A percentile compares a stretch with the other conserved stretches of the same genome.
These are phyloP conservation scores for Dicyrtomina minuta DNA, from an alignment of 2,888 invertebrate genomes.

Conservation along the genomic window DNA sequence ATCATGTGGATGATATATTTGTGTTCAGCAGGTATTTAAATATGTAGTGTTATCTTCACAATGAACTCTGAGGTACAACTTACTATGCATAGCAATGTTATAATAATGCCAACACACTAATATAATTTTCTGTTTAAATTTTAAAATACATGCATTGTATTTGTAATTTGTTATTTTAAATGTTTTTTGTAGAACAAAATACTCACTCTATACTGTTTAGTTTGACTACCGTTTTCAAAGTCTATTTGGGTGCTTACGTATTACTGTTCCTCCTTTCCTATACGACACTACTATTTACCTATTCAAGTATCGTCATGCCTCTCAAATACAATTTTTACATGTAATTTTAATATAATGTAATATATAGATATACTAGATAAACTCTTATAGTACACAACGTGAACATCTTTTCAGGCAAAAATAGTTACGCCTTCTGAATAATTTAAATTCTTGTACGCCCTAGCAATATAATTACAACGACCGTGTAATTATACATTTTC, in stretches of 20 bases:
- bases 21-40: too few relatives aligned
- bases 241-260: constrained; percentile 9
- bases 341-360: not conserved
- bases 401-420: constrained; percentile 15
- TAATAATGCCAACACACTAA: too few relatives aligned
- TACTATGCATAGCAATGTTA: too few relatives aligned
- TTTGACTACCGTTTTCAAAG: constrained; percentile 14
- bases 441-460: not conserved
- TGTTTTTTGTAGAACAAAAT: too few relatives aligned
- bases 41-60: too few relatives aligned
- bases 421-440: constrained; percentile 14
- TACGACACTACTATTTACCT: too few relatives aligned
- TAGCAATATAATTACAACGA: not conserved
- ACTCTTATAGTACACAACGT: constrained; percentile 17
- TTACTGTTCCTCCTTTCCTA: constrained; percentile 1
- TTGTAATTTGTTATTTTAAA: too few relatives aligned
- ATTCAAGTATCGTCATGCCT: too few relatives aligned
- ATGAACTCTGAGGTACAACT: too few relatives aligned
- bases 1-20: too few relatives aligned
- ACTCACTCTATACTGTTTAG: not conserved
- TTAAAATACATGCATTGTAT: too few relatives aligned
- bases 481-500: not conserved
- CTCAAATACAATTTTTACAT: not conserved
- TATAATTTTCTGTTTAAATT: too few relatives aligned
- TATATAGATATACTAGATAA: constrained; percentile 1